Evolutionary conservation across 1,140 invertebrate genomes (phyloP).

Genomic region (Saxidomus purpurata): DNA sequence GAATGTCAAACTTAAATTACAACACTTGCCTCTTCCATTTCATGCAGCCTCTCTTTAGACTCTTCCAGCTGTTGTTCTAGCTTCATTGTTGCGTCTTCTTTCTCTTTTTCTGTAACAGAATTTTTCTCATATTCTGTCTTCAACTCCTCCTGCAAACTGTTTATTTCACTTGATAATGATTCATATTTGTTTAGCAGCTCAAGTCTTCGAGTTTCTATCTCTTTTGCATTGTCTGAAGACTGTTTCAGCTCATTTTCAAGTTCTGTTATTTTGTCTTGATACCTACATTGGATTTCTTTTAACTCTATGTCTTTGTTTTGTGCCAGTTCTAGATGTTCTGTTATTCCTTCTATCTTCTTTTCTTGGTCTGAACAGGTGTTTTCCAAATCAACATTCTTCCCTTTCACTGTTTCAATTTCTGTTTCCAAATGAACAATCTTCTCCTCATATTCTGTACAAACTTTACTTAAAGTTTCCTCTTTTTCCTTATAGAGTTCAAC

Average conservation of each 20-base stretch:
- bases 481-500: slow-evolving; percentile 32
- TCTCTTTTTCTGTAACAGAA: slow-evolving; percentile 45
- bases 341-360: slow-evolving; percentile 10
- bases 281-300: slow-evolving; percentile 20
- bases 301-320: slow-evolving; percentile 58
- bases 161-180: slow-evolving; percentile 13
- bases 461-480: slow-evolving; percentile 21
- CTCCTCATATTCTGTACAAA: slow-evolving; percentile 52
- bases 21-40: slow-evolving; percentile 58
- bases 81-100: slow-evolving; percentile 18
- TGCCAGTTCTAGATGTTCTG: slow-evolving; percentile 58
- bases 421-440: slow-evolving; percentile 46
- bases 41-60: slow-evolving; percentile 52
- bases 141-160: not conserved
- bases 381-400: slow-evolving; percentile 43
- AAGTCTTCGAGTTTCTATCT: not conserved
- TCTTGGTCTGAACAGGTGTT: slow-evolving; percentile 37
- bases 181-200: not conserved
- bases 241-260: slow-evolving; percentile 35
- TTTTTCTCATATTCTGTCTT: not conserved
- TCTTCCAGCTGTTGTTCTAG: slow-evolving; percentile 9
- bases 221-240: not conserved
- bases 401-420: slow-evolving; percentile 41
- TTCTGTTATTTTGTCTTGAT: slow-evolving; percentile 46
- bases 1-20: not conserved